Evolutionary conservation across 2,888 invertebrate genomes (phyloP).

Genomic region (Philaethria dido): DNA sequence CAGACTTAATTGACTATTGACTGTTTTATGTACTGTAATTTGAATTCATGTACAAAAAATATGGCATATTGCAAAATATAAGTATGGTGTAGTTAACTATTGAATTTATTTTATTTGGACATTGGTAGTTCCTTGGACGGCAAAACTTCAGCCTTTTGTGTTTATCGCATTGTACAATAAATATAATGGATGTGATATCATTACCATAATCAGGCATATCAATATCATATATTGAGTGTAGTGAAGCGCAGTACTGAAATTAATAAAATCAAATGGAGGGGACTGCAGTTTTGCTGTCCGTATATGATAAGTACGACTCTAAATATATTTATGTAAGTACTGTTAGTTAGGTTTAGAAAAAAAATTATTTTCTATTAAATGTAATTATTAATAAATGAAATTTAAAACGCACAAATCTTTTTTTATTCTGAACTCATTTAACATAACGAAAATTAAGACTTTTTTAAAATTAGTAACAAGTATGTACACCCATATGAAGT

Average conservation of each 20-base stretch:
- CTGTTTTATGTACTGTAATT: background rate
- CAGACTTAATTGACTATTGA: background rate
- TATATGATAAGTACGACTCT: conserved; percentile 8
- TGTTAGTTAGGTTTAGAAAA: conserved; percentile 22
- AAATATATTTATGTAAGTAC: conserved; percentile 39
- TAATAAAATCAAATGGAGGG: background rate
- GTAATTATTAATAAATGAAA: conserved; percentile 34
- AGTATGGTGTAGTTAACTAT: background rate
- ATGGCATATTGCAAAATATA: background rate
- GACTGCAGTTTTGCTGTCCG: background rate
- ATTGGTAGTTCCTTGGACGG: conserved; percentile 13
- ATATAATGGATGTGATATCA: conserved; percentile 16
- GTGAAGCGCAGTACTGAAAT: conserved; percentile 1
- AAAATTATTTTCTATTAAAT: conserved; percentile 34
- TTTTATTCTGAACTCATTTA: conserved; percentile 1
- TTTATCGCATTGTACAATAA: background rate
- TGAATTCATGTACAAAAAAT: background rate
- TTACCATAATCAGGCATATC: conserved; percentile 5
- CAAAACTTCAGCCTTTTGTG: background rate
- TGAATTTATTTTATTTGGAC: conserved; percentile 2
- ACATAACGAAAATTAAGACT: conserved; percentile 4
- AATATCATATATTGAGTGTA: background rate
- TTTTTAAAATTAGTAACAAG: background rate
- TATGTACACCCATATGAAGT: conserved; percentile 10
- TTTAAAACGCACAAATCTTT: conserved; percentile 15